These are phyloP conservation scores for Liparis tanakae DNA, from an alignment of 2,797 vertebrate species.

Conservation along the genomic window DNA sequence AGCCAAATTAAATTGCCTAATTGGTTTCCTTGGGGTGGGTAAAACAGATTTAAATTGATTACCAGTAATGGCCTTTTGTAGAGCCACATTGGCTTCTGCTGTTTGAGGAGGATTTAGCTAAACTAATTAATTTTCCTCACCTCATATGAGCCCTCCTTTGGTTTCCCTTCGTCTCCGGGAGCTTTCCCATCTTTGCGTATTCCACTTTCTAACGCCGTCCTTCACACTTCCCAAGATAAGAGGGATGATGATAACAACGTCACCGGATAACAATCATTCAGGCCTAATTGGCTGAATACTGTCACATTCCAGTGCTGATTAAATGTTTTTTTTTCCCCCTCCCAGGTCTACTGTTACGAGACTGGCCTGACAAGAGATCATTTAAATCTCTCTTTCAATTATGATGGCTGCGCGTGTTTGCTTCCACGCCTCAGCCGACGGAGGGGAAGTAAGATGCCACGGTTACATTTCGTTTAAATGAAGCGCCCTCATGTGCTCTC, in stretches of 20 bases:
- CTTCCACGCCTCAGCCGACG: constrained; percentile 37
- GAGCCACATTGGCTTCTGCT: constrained; percentile 76
- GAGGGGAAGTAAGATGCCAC: constrained; percentile 59
- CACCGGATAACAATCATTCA: constrained; percentile 66
- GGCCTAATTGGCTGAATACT: constrained; percentile 63
- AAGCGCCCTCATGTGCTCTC: constrained; percentile 58
- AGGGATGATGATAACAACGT: constrained; percentile 56
- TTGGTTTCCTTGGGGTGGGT: constrained; percentile 84
- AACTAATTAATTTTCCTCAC: constrained; percentile 83
- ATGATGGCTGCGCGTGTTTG: constrained; percentile 40
- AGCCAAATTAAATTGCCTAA: constrained; percentile 83
- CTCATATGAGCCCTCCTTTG: constrained; percentile 62
- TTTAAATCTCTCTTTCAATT: constrained; percentile 68
- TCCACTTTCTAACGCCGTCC: constrained; percentile 53
- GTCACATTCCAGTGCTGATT: constrained; percentile 47
- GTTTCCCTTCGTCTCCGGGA: constrained; percentile 66
- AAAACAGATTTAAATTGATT: constrained; percentile 86
- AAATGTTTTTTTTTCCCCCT: constrained; percentile 33
- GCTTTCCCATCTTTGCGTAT: constrained; percentile 67
- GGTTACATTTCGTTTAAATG: constrained; percentile 73
- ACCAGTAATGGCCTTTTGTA: constrained; percentile 83
- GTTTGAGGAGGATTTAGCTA: constrained; percentile 83
- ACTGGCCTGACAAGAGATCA: constrained; percentile 55
- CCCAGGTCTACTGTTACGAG: constrained; percentile 32
- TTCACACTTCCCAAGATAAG: constrained; percentile 58